Conservation (phyloP, 2,888 invertebrate genomes). For the Standfussiana lucernea region DNA sequence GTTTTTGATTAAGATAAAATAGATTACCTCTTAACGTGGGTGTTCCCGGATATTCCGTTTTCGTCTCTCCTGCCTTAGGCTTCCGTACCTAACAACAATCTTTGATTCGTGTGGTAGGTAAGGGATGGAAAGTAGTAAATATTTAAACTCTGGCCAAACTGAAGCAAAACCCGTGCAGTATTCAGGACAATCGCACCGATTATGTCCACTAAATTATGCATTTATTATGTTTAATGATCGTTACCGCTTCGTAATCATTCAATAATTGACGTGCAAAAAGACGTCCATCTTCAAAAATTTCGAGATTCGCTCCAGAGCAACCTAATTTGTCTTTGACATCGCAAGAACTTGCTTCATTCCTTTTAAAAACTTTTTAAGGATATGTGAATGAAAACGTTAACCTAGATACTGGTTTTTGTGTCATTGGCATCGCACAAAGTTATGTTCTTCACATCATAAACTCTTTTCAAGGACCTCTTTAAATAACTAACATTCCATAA, state of each 20-base stretch:
- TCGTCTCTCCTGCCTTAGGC: background rate
- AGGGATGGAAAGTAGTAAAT: background rate
- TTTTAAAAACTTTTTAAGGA: background rate
- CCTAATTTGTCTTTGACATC: background rate
- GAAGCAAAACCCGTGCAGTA: background rate
- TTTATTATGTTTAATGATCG: background rate
- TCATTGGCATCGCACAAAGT: background rate
- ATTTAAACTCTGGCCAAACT: background rate
- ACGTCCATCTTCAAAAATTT: background rate
- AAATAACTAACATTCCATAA: background rate
- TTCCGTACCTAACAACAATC: background rate
- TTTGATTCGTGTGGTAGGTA: background rate
- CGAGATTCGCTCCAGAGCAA: background rate
- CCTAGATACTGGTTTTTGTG: background rate
- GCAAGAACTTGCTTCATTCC: background rate
- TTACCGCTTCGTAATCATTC: background rate
- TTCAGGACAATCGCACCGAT: background rate
- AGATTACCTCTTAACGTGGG: background rate
- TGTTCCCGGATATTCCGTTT: background rate
- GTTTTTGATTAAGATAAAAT: slow-evolving; percentile 1
- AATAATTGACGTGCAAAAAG: background rate
- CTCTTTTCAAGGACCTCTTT: background rate
- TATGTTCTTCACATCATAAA: background rate
- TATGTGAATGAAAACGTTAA: background rate
- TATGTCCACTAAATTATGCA: background rate